phyloP scores from a whole-genome alignment of 2,888 invertebrate genomes.

The Dolichopus griseipennis region DNA sequence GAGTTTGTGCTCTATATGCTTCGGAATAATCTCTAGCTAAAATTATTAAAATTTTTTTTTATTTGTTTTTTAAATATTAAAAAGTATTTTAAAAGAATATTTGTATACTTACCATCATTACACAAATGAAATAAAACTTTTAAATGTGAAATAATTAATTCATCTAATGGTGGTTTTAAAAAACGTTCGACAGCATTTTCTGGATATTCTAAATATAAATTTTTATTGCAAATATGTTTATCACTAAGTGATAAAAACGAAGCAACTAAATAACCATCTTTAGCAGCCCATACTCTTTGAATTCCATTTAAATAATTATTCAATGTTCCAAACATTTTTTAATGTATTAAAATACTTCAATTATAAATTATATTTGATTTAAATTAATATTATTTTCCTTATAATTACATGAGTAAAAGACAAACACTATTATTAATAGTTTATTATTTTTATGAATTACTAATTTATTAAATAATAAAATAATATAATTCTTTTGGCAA shows the following conservation, averaged over 20 bases:
- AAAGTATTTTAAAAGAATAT: not conserved
- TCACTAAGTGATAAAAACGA: slow-evolving; percentile 57
- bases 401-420: too few relatives aligned
- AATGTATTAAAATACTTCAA: too few relatives aligned
- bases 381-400: too few relatives aligned
- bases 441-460: too few relatives aligned
- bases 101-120: slow-evolving; percentile 43
- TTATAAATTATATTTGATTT: too few relatives aligned
- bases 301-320: slow-evolving; percentile 43
- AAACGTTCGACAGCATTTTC: slow-evolving; percentile 61
- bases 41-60: slow-evolving; percentile 6
- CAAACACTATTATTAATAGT: too few relatives aligned
- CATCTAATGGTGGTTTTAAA: slow-evolving; percentile 64
- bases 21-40: slow-evolving; percentile 48
- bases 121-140: slow-evolving; percentile 49
- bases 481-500: too few relatives aligned
- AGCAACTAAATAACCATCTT: slow-evolving; percentile 54
- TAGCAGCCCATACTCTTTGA: slow-evolving; percentile 53
- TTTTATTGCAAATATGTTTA: slow-evolving; percentile 61
- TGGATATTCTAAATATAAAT: slow-evolving; percentile 60
- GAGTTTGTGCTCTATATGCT: slow-evolving; percentile 71
- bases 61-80: not conserved
- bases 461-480: too few relatives aligned
- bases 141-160: slow-evolving; percentile 66
- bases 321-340: slow-evolving; percentile 44